Conservation (phyloP, 2,797 vertebrate genomes). For the Botia kubotai region DNA sequence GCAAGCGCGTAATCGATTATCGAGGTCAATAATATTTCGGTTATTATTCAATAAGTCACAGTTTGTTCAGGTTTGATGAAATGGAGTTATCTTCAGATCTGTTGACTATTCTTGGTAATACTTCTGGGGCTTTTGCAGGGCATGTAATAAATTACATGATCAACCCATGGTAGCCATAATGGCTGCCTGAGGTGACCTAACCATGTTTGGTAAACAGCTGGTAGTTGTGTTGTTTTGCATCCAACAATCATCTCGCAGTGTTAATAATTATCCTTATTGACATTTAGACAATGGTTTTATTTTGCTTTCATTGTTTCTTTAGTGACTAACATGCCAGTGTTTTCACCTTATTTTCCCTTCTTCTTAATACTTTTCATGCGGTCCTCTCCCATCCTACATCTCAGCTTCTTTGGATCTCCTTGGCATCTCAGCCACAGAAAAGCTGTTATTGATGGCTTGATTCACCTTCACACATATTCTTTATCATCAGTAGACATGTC, state of each 20-base stretch:
- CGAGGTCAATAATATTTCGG: no score
- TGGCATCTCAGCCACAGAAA: slow-evolving; percentile 31
- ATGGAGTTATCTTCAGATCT: no score
- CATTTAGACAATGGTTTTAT: neutral
- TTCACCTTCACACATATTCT: slow-evolving; percentile 73
- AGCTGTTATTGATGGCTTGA: slow-evolving; percentile 33
- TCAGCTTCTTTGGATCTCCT: slow-evolving; percentile 28
- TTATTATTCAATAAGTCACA: no score
- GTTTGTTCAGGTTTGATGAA: no score
- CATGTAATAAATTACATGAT: no score
- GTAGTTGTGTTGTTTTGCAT: neutral
- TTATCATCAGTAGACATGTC: slow-evolving; percentile 66
- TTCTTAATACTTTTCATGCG: slow-evolving; percentile 34
- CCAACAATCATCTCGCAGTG: neutral
- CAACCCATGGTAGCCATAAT: no score
- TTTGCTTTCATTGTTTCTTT: no score
- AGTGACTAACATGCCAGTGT: neutral
- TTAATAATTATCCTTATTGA: no score
- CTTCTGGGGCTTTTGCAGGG: no score
- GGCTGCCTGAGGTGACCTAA: neutral
- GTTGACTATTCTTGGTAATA: no score
- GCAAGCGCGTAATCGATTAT: no score
- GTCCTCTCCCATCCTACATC: slow-evolving; percentile 20
- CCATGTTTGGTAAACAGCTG: neutral
- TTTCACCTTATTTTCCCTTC: neutral